These are phyloP conservation scores for Watsonalla binaria DNA, from an alignment of 2,888 invertebrate species.

Conservation along the genomic window DNA sequence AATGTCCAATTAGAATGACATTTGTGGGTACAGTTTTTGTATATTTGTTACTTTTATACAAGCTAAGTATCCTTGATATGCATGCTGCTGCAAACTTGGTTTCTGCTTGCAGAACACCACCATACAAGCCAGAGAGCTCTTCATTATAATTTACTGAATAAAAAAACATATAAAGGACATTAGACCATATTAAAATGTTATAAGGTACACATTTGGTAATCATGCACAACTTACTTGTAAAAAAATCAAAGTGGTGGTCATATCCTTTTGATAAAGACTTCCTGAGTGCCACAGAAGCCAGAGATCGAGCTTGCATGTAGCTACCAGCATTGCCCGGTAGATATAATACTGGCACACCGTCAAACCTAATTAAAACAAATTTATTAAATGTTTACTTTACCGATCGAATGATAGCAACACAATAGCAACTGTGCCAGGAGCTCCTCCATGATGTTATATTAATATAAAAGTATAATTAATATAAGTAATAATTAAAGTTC, in stretches of 20 bases:
- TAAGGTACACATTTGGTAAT: background rate
- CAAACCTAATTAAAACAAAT: slow-evolving; percentile 70
- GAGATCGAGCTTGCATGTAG: slow-evolving; percentile 92
- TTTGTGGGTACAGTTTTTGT: slow-evolving; percentile 65
- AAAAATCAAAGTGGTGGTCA: slow-evolving; percentile 93
- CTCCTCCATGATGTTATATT: too few species aligned
- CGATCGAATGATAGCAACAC: too few species aligned
- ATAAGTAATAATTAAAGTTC: too few species aligned
- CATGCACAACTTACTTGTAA: slow-evolving; percentile 76
- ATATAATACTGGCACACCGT: slow-evolving; percentile 95
- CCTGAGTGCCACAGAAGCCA: slow-evolving; percentile 94
- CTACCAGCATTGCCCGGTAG: slow-evolving; percentile 98
- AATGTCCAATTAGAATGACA: slow-evolving; percentile 95
- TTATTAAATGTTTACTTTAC: too few species aligned
- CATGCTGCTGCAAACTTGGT: slow-evolving; percentile 84
- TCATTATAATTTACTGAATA: slow-evolving; percentile 88
- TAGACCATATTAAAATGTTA: too few species aligned
- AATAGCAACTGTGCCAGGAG: too few species aligned
- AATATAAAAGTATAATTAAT: too few species aligned
- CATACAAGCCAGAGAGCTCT: slow-evolving; percentile 92
- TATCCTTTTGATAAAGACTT: slow-evolving; percentile 85
- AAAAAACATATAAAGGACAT: too few species aligned
- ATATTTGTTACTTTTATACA: slow-evolving; percentile 81
- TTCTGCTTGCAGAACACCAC: slow-evolving; percentile 88
- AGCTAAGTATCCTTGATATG: slow-evolving; percentile 83